phyloP scores from a whole-genome alignment of 2,113 vertebrate species.

The Seriola quinqueradiata region DNA sequence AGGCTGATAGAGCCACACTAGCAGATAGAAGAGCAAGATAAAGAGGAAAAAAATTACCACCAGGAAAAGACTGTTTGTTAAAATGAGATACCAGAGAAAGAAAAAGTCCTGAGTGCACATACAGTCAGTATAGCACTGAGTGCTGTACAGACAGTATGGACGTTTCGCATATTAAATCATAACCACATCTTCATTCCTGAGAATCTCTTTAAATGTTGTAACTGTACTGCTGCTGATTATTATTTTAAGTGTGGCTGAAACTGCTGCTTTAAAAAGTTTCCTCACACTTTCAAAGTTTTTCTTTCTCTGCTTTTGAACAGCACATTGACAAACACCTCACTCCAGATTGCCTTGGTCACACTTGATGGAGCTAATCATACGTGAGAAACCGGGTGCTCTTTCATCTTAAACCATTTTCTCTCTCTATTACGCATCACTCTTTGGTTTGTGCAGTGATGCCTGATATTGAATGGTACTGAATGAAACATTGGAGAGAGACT shows the following conservation, averaged over 20 bases:
- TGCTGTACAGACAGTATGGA: too few species aligned
- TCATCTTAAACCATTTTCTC: slow-evolving; percentile 39
- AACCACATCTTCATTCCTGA: not conserved
- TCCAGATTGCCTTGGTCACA: slow-evolving; percentile 42
- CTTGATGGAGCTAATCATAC: slow-evolving; percentile 34
- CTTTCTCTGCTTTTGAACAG: slow-evolving; percentile 8
- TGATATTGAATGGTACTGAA: slow-evolving; percentile 66
- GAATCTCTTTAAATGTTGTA: not conserved
- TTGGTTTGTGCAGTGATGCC: slow-evolving; percentile 44
- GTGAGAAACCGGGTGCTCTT: slow-evolving; percentile 22
- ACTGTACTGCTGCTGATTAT: too few species aligned
- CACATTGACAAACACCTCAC: slow-evolving; percentile 48
- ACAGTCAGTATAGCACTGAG: too few species aligned
- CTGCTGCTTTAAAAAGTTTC: not conserved
- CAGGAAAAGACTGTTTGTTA: slow-evolving; percentile 33
- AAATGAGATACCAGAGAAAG: slow-evolving; percentile 28
- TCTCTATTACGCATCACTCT: slow-evolving; percentile 35
- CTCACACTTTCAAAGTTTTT: not conserved
- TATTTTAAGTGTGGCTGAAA: not conserved
- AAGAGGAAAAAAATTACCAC: not conserved
- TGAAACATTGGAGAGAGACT: slow-evolving; percentile 57
- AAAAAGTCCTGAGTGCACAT: slow-evolving; percentile 22
- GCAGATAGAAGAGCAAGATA: slow-evolving; percentile 58
- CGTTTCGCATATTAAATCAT: not conserved
- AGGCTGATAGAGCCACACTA: slow-evolving; percentile 36